phyloP scores from a whole-genome alignment of 2,113 vertebrate species.

The Illadopsis cleaveri region DNA sequence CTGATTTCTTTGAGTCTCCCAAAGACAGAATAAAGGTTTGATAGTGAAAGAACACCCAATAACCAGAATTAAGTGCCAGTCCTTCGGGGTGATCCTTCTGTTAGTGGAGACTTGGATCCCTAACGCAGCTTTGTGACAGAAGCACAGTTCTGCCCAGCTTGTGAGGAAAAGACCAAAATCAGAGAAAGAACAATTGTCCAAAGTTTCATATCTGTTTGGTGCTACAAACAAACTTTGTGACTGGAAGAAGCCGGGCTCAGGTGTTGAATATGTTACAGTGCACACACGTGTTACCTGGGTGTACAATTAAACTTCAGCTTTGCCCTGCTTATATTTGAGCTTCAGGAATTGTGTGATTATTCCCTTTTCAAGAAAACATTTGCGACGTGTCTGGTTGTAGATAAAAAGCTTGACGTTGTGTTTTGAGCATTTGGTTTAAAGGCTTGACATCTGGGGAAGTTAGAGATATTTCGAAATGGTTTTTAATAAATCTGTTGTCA shows the following conservation, averaged over 20 bases:
- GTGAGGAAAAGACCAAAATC: neutral
- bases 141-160: neutral
- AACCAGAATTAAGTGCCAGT: neutral
- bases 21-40: rapidly evolving
- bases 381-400: neutral
- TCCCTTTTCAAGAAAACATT: neutral
- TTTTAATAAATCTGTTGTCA: neutral
- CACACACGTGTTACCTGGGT: neutral
- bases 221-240: neutral
- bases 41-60: neutral
- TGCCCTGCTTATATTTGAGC: neutral
- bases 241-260: neutral
- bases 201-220: rapidly evolving
- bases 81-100: neutral
- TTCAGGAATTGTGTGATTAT: neutral
- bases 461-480: neutral
- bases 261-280: rapidly evolving
- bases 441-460: neutral
- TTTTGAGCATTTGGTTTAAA: neutral
- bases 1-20: neutral
- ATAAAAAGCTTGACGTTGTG: neutral
- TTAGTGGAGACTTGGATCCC: neutral
- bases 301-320: neutral
- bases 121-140: neutral
- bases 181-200: neutral